phyloP scores from a whole-genome alignment of 2,797 vertebrate species.

The Thamnophis elegans region DNA sequence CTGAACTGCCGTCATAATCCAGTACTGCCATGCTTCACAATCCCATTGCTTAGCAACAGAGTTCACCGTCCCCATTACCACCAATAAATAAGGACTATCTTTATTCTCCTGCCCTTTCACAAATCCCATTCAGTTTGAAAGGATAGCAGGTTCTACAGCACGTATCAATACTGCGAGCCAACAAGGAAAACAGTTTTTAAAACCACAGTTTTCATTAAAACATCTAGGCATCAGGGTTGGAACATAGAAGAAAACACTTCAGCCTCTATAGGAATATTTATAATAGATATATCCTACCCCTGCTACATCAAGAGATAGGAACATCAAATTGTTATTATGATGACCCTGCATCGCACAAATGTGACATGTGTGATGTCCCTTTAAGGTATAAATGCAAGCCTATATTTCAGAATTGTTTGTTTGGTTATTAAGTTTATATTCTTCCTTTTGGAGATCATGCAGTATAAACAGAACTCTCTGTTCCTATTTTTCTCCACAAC shows the following conservation, averaged over 20 bases:
- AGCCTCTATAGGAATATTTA: neutral
- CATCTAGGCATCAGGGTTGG: neutral
- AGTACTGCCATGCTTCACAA: neutral
- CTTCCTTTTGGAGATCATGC: neutral
- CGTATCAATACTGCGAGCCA: neutral
- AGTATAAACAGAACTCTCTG: neutral
- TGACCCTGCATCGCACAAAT: neutral
- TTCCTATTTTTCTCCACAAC: slow-evolving; percentile 20
- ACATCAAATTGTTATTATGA: neutral
- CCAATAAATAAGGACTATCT: neutral
- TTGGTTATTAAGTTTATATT: neutral
- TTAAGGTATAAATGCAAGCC: neutral
- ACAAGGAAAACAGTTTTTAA: neutral
- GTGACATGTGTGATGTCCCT: neutral
- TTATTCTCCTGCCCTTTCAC: neutral
- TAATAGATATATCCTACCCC: neutral
- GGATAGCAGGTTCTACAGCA: neutral
- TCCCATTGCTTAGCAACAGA: neutral
- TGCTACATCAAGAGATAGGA: neutral
- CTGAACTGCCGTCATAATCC: neutral
- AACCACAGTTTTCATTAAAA: neutral
- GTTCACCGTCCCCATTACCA: neutral
- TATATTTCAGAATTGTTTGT: slow-evolving; percentile 37
- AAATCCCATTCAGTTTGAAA: neutral
- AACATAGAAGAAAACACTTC: neutral